Base-by-base conservation (phyloP, 1,140 invertebrate genomes). In the Oscheius sp. region DNA sequence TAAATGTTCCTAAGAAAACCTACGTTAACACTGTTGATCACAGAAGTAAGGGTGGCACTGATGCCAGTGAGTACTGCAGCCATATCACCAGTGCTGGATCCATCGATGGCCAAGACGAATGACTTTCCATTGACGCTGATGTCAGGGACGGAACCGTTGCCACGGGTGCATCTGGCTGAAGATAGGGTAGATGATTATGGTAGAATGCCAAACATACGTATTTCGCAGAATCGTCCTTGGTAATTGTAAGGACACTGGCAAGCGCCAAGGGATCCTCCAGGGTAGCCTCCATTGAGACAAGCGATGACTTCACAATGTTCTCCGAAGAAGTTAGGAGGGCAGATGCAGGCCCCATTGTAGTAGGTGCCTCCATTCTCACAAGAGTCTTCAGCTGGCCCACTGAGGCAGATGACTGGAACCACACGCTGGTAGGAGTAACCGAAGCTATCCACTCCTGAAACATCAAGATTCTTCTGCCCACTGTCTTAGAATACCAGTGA, bases 341-440 rank as follows among this genome's bases (percentile, higher is more conserved):
- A 75, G 28, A 73, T 73, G 34, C 73, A 75, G n/a, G 18, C 52
- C 64, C 68, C 68, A 13, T 62, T 36, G 36, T 75, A 49, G 58
- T 29, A 73, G 15, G 65, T 42, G 18, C 73, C 73, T 28, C 62
- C 62, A 38, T 75, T 75, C 31, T 76, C 58, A 32, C 73, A 75
- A 20, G 66, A 71, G 29, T 67, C 28, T 2, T 35, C 35, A 32
- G 32, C 46, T n/a, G 61, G 58, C 13, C 26, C 58, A 15, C 55
- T 42, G 28, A 64, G 28, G 34, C 73, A 75, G 26, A 52, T 35
- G 10, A 49, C 73, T n/a, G 73, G 67, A 10, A 55, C 31, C 4
- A 75, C 52, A 34, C 73, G 18, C 32, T 75, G 73, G 58, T 64
- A 75, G 13, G 45, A 29, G 68, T 73, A 73, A 29, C 73, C 73